Evolutionary conservation across 2,888 invertebrate genomes (phyloP), one percentile per base, ranked within the genome.

Genomic region (Drosophila pegasa): DNA sequence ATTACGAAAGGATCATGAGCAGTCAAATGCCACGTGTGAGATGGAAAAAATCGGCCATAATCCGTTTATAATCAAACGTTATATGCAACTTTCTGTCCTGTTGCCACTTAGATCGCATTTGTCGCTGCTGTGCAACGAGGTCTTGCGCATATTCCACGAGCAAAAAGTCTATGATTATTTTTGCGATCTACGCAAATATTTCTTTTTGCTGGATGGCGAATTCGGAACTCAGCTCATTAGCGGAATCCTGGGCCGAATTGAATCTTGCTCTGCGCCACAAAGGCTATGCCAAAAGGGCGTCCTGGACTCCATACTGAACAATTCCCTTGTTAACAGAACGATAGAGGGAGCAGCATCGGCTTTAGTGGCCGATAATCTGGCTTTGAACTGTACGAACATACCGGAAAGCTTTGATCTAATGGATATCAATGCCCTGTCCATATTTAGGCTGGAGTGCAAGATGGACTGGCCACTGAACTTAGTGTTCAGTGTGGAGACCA

Each of bases 391-490:
- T 41, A 51, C 41, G 29, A 94, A 94, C 65, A 92, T 94, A 18
- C 95, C 95, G 0, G 93, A 94, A 16, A 93, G 93, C 63, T 94
- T 95, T 82, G 94, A 95, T 87, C 93, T 95, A 75, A 93, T 93
- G 33, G 94, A 95, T 3, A 95, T 96, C 0, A 94, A 95, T 76
- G 95, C 95, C 0, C 89, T 97, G 9, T 94, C 94, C 40, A 95
- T 95, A 75, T 91, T 97, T 1, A 94, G 94, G 0, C 92, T 97
- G 4, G 94, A 94, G 3, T 97, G 96, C 90, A 93, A 94, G 12
- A 94, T 96, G 10, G 91, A 93, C 3, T 97, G 97, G 97, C 97
- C 97, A 0, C 90, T 97, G 1, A 97, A 96, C 91, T 94, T 97
- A 40, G 93, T 97, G 56, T 91, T 97, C 56, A 96, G 96, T 8